Evolutionary conservation across 2,888 invertebrate species (phyloP), one percentile per base, ranked within the genome.

Genomic region (Xanthorhoe spadicearia): DNA sequence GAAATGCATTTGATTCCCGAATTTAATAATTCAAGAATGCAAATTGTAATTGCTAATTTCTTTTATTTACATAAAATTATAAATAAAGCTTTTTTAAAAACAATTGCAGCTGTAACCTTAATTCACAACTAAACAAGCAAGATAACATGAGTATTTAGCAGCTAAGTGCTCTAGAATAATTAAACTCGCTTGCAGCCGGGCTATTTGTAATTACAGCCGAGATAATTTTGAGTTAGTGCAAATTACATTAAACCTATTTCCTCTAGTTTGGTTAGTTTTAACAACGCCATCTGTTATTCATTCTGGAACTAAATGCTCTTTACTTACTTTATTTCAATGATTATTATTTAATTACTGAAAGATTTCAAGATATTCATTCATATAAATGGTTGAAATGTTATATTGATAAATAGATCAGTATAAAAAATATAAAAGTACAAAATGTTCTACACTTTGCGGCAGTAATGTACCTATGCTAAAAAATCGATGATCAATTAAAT

Each of bases 181-280:
- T 48, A 28, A 56, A 18, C 23, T 28, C 28, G 17, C 23, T 56
- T 56, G 51, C 15, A 50, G 15, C 43, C 43, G 17, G 48, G 57
- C 57, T 49, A 48, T 57, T 28, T 18, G 10, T 55, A 55, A 28
- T 56, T 15, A 48, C 46, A 46, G 46, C 17, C 13, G 57, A 49
- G 49, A 57, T 57, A 57, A 57, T 49, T 57, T 49, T 49, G 49
- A 57, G 32, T 49, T 13, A 49, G 49, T 57, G 57, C 57, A 49
- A 57, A 57, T 57, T 28, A 49, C 17, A 15, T 32, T 48, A 23
- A 18, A 15, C 15, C 13, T 23, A 46, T 54, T 61, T 61, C 32
- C 5, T n/a, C 23, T 46, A 46, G 55, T 55, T 55, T 55, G 9
- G 19, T 6, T 23, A 51, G 23, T 51, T 51, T 51, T 51, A 23